A percentile compares a stretch with the other conserved stretches of the same genome.
phyloP scores from a whole-genome alignment of 1,140 invertebrate species.

The Lasioglossum baleicum region DNA sequence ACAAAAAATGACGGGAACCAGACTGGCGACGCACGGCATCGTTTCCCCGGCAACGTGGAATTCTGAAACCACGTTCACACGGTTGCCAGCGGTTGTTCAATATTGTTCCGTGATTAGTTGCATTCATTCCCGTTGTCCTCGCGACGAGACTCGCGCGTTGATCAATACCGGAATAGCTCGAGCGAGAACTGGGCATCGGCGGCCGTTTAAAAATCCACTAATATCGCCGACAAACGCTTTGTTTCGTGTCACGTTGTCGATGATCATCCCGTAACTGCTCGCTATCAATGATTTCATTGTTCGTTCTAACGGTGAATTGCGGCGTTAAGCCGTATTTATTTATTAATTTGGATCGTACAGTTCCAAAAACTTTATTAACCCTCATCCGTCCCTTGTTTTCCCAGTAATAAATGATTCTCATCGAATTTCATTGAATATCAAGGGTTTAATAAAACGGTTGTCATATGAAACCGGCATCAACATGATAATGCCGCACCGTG shows the following conservation, averaged over 20 bases:
- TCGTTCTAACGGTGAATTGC: not conserved
- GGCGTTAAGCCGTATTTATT: no score
- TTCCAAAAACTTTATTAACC: no score
- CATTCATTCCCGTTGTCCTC: not conserved
- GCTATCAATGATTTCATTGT: not conserved
- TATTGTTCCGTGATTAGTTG: conserved; percentile 1
- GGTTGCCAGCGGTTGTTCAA: not conserved
- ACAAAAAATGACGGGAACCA: not conserved
- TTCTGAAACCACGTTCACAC: not conserved
- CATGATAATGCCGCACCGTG: no score
- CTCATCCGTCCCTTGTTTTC: no score
- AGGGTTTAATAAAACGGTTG: no score
- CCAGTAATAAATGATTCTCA: no score
- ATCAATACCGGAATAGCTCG: not conserved
- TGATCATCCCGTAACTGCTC: not conserved
- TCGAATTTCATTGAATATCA: no score
- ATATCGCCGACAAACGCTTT: not conserved
- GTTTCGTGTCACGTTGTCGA: not conserved
- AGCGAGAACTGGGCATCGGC: not conserved
- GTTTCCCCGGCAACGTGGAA: not conserved
- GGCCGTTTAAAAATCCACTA: conserved; percentile 2
- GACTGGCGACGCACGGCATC: no score
- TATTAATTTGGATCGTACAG: no score
- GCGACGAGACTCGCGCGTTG: not conserved
- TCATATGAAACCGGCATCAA: no score